Evolutionary conservation across 2,113 vertebrate genomes (phyloP).

Genomic region (Microtus ochrogaster): DNA sequence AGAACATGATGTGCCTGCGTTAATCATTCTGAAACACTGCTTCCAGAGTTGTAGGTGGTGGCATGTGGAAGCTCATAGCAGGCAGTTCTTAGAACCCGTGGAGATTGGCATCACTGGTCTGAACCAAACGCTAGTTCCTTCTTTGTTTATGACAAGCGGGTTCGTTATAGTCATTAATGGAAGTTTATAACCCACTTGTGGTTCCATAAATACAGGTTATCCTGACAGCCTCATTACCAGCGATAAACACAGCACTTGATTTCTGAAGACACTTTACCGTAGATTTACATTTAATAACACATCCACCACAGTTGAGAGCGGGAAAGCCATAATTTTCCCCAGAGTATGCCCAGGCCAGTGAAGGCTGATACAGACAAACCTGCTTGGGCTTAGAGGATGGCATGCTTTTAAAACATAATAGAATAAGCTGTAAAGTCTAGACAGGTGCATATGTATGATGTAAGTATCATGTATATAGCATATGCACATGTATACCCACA

Average conservation of each 20-base stretch:
- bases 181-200: conserved; percentile 65
- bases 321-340: not conserved
- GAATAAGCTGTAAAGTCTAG: accelerated
- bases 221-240: conserved; percentile 67
- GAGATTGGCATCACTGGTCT: not conserved
- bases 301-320: not conserved
- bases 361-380: not conserved
- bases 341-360: accelerated
- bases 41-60: not conserved
- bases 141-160: conserved; percentile 53
- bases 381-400: not conserved
- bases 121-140: conserved; percentile 16
- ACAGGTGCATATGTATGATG: not conserved
- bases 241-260: conserved; percentile 62
- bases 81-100: not conserved
- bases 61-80: not conserved
- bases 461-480: not conserved
- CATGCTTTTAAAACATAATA: not conserved
- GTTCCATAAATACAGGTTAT: conserved; percentile 67
- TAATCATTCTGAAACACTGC: not conserved
- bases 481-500: not conserved
- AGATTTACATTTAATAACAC: conserved; percentile 27
- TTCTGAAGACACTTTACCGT: not conserved
- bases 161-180: conserved; percentile 45
- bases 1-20: accelerated